Base-by-base conservation (phyloP, 2,113 vertebrate genomes). In the Oxygymnocypris stewartii region DNA sequence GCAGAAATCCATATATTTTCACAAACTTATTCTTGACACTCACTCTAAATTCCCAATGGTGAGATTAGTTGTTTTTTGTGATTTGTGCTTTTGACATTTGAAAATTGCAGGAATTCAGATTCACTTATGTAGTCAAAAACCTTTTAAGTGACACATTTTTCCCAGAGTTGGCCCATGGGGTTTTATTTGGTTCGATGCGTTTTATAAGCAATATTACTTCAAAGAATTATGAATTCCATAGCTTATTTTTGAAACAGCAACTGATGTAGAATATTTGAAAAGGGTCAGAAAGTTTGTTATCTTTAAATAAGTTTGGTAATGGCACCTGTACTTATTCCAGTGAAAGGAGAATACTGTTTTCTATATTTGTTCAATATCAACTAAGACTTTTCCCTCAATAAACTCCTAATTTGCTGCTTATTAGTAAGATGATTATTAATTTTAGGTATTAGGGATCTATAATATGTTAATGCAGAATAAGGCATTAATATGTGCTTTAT, bases 81-180 rank as follows among this genome's bases (percentile, higher is more conserved):
- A 71, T 37, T 1, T 71, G 67, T 71, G 71, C 37, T 74, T 44
- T 74, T 74, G 37, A 74, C 10, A 44, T 74, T 74, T 74, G 37
- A 3, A 74, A 23, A 74, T 42, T 74, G 20, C 20, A 74, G 20
- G 69, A 73, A n/a, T 42, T 73, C 18, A 42, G 37, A 74, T 23
- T 74, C 37, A 42, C 9, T 16, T 31, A 37, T 37, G 8, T 23
- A 73, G 35, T 40, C 8, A 23, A 44, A 42, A 74, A 6, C 18
- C 20, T 42, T 42, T 73, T 42, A 42, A 12, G 31, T 71, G 16
- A 71, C 31, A 20, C 20, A 74, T 31, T 74, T 67, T 31, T 6
- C 57, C 25, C 13, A 31, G 28, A 31, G 63, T 67, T 1, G 10
- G 10, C 20, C 40, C 71, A n/a, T 74, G 71, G 10, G 20, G 18